phyloP scores from a whole-genome alignment of 2,797 vertebrate genomes.

The Sebastes itinus region DNA sequence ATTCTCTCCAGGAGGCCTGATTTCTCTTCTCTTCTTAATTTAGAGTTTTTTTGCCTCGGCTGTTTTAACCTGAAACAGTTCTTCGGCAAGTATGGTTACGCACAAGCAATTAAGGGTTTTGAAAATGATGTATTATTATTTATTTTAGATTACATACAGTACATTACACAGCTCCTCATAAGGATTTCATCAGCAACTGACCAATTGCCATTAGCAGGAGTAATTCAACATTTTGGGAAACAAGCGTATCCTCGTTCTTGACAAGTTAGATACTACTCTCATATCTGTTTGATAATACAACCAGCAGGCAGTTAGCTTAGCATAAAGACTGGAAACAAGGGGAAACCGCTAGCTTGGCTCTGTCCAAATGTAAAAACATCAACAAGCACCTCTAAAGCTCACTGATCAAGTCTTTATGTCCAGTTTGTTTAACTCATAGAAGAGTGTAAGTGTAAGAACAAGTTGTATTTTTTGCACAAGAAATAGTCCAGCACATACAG shows the following conservation, averaged over 20 bases:
- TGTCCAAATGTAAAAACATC: neutral
- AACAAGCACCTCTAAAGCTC: neutral
- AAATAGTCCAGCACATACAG: neutral
- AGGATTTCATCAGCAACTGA: neutral
- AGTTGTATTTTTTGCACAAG: neutral
- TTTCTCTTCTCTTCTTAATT: neutral
- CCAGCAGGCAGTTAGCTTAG: neutral
- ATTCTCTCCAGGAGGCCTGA: slow-evolving; percentile 5
- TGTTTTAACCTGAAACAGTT: slow-evolving; percentile 11
- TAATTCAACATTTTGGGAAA: neutral
- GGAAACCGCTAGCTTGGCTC: neutral
- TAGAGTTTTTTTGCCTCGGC: neutral
- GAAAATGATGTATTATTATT: neutral
- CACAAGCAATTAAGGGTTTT: neutral
- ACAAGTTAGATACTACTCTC: neutral
- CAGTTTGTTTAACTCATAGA: neutral
- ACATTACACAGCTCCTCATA: neutral
- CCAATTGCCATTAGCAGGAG: neutral
- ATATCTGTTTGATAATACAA: neutral
- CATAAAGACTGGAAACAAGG: neutral
- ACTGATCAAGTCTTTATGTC: neutral
- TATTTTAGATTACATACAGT: neutral
- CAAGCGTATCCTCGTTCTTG: neutral
- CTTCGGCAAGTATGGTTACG: neutral
- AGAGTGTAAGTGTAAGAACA: neutral